phyloP scores from a whole-genome alignment of 2,888 invertebrate species.

The Didymodactylos carnosus region DNA sequence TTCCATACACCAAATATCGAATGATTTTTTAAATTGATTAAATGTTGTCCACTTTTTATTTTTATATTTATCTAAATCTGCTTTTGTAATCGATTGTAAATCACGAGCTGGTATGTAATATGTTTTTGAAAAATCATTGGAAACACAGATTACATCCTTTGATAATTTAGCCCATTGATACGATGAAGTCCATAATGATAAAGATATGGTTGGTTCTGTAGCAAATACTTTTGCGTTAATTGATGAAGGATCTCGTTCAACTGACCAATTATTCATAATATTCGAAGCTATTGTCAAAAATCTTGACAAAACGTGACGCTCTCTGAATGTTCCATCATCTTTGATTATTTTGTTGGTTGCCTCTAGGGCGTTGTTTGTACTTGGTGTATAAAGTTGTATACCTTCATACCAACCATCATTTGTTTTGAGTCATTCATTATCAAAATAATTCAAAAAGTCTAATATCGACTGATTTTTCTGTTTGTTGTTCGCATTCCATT shows the following conservation, averaged over 20 bases:
- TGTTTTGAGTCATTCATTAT: not conserved
- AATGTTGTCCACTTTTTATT: not conserved
- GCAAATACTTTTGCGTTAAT: not conserved
- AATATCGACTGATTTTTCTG: too few species aligned
- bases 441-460: not conserved
- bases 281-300: not conserved
- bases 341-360: too few species aligned
- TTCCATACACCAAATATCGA: not conserved
- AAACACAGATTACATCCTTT: not conserved
- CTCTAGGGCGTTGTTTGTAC: too few species aligned
- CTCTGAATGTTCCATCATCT: too few species aligned
- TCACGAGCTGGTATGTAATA: not conserved
- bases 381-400: not conserved
- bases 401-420: constrained; percentile 1
- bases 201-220: not conserved
- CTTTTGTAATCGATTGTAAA: not conserved
- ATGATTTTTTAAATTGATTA: not conserved
- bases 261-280: not conserved
- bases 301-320: not conserved
- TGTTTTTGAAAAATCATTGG: not conserved
- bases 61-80: not conserved
- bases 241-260: not conserved
- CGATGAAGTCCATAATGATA: not conserved
- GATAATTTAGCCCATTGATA: not conserved
- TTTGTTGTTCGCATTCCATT: not conserved